phyloP scores from a whole-genome alignment of 2,113 vertebrate species.

The Oreocharis arfaki region DNA sequence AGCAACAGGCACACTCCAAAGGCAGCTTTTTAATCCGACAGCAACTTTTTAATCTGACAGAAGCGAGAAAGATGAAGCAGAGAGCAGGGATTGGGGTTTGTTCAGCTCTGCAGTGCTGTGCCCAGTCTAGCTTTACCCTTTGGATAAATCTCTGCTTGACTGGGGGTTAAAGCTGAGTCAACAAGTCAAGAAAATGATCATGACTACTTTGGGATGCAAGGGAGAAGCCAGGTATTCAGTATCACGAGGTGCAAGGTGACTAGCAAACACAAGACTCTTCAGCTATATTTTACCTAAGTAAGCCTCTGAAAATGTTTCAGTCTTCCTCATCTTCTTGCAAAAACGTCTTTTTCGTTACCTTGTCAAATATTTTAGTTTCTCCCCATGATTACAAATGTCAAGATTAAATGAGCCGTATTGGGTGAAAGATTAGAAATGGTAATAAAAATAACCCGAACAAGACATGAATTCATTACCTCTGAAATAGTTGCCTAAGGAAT shows the following conservation, averaged over 20 bases:
- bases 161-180: background rate
- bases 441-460: constrained; percentile 39
- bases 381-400: background rate
- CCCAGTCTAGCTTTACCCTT: background rate
- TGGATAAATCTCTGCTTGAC: background rate
- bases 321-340: background rate
- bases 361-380: background rate
- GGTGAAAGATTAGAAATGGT: constrained; percentile 5
- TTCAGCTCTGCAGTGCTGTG: background rate
- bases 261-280: background rate
- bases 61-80: background rate
- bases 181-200: background rate
- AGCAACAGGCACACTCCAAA: background rate
- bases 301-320: background rate
- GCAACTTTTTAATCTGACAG: background rate
- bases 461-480: constrained; percentile 8
- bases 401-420: constrained; percentile 7
- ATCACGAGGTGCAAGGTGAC: background rate
- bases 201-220: background rate
- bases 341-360: background rate
- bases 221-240: background rate
- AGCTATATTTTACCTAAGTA: background rate
- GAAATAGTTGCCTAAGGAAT: constrained; percentile 20
- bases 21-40: background rate
- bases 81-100: background rate